Evolutionary conservation across 2,888 invertebrate species (phyloP), one percentile per base, ranked within the genome.

Genomic region (Dioctria linearis): DNA sequence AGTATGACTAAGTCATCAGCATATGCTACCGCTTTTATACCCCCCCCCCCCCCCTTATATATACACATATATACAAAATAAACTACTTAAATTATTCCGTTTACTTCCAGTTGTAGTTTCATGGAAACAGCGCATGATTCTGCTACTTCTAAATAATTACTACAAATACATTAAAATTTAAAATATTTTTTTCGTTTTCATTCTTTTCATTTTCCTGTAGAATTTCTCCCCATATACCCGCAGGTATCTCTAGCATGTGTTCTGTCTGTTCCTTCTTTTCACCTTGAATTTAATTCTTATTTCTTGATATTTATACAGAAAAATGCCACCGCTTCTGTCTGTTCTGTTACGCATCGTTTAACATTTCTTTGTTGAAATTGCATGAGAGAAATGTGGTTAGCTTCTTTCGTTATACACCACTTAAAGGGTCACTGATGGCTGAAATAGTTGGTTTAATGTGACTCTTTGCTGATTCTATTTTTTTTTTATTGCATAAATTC

Each of bases 341-440:
- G 2, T 42, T 49, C 49, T 67, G 67, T 42, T 49, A 43, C 67
- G 67, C 42, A 46, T 67, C 67, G 67, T 67, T 67, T 67, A 67
- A 46, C 67, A 67, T 46, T 46, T 67, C 67, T 67, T 67, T 67
- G 67, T 67, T 67, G 40, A 67, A 25, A 67, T 37, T 42, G 42
- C 43, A 43, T 13, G 46, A 67, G 46, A 67, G 46, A n/a, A 13
- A 59, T 13, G n/a, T 59, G 25, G 25, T 11, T 11, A 46, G 25
- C 67, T 46, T 43, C 67, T 67, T 67, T 67, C 66, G 13, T 46
- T 25, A 25, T 25, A 25, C 25, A 25, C 49, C 67, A 67, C 46
- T 8, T 42, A 46, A 46, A 46, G 67, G 67, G 43, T 67, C 46
- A 67, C 42, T 67, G 67, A n/a, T 67, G 67, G 13, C 46, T 46